Percentiles rank a stretch among this genome's conserved stretches.
Evolutionary conservation across 2,797 vertebrate genomes (phyloP).

Genomic region (Diceros bicornis): DNA sequence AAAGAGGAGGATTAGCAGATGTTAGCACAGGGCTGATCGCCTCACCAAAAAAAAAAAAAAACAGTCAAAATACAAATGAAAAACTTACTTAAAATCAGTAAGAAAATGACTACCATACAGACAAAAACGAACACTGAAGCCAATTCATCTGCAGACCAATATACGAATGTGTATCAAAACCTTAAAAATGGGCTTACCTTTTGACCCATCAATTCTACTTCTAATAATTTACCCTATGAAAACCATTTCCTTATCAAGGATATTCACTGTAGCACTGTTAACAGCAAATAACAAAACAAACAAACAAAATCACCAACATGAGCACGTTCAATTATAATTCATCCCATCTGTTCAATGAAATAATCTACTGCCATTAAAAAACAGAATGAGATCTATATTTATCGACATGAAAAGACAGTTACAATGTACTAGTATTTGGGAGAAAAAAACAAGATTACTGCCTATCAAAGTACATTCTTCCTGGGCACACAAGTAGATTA

Average conservation of each 20-base stretch:
- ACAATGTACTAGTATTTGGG: not conserved
- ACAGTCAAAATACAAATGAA: conserved; percentile 40
- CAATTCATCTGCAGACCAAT: not conserved
- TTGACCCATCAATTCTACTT: not conserved
- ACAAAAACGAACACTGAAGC: not conserved
- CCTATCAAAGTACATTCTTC: not conserved
- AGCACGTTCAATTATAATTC: conserved; percentile 16
- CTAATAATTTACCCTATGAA: conserved; percentile 4
- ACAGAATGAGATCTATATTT: not conserved
- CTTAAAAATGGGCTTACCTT: conserved; percentile 16
- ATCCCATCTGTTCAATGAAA: conserved; percentile 32
- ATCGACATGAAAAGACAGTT: not conserved
- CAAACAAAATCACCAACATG: not conserved
- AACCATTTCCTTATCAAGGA: not conserved
- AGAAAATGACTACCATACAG: not conserved
- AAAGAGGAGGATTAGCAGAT: too few species aligned
- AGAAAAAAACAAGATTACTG: not conserved
- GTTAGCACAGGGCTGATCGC: too few species aligned
- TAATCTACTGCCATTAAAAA: conserved; percentile 34
- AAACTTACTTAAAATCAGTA: not conserved
- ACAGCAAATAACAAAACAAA: conserved; percentile 27
- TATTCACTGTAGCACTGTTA: not conserved
- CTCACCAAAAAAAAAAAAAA: not conserved
- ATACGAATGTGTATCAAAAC: not conserved
- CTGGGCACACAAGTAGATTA: not conserved